phyloP scores from a whole-genome alignment of 2,113 vertebrate species.

The Toxotes jaculatrix region DNA sequence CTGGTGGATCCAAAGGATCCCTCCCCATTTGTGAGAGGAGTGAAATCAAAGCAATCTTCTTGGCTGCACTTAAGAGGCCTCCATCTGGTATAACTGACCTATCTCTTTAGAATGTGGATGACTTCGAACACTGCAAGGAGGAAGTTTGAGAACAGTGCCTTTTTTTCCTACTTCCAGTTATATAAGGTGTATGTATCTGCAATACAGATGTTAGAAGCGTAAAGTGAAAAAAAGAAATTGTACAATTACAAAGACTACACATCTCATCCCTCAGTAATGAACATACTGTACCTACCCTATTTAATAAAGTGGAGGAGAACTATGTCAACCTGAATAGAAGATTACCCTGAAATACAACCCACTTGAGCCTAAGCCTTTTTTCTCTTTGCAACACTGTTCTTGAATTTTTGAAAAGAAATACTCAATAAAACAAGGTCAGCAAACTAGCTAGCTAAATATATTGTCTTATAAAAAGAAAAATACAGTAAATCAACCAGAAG shows the following conservation, averaged over 20 bases:
- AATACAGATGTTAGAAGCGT: not conserved
- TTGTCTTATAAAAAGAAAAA: not conserved
- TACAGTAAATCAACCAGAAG: not conserved
- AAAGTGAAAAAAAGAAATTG: slow-evolving; percentile 1
- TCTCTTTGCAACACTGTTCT: not conserved
- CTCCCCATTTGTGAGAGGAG: slow-evolving; percentile 37
- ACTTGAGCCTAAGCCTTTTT: not conserved
- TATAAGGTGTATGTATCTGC: slow-evolving; percentile 6
- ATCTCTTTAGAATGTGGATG: slow-evolving; percentile 25
- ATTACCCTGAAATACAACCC: slow-evolving; percentile 3
- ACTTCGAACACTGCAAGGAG: slow-evolving; percentile 21
- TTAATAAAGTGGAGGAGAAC: not conserved
- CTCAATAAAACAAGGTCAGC: not conserved
- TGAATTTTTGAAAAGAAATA: not conserved
- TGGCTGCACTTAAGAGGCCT: slow-evolving; percentile 47
- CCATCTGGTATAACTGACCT: slow-evolving; percentile 42
- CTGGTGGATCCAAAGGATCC: slow-evolving; percentile 44
- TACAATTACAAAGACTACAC: not conserved
- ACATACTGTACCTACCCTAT: not conserved
- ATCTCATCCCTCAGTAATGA: not conserved
- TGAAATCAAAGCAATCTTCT: slow-evolving; percentile 68
- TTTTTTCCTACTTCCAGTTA: slow-evolving; percentile 10
- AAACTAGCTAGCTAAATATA: not conserved
- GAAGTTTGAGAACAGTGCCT: slow-evolving; percentile 1
- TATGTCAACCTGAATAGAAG: not conserved